Evolutionary conservation across 2,888 invertebrate species (phyloP), one percentile per base, ranked within the genome.

Genomic region (Zelleria hepariella): DNA sequence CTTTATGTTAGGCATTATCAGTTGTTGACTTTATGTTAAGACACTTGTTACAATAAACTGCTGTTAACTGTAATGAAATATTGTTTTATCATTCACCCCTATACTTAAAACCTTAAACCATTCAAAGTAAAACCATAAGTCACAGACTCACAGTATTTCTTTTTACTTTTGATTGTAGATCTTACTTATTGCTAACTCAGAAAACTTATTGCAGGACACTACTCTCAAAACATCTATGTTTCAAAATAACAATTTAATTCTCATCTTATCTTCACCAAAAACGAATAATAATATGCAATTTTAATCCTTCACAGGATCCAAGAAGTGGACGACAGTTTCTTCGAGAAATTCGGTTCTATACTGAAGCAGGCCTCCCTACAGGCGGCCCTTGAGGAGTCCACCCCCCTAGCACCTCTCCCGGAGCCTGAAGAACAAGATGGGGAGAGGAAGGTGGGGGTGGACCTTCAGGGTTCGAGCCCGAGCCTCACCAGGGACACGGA

Each of bases 261-360:
- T 42, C 10, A 42, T 42, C 3, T 5, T 15, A 4, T 42, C 42
- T 42, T 42, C 42, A n/a, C n/a, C n/a, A n/a, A n/a, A n/a, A n/a
- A n/a, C n/a, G n/a, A n/a, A n/a, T n/a, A n/a, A n/a, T n/a, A n/a
- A n/a, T n/a, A n/a, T n/a, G n/a, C n/a, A n/a, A n/a, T n/a, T n/a
- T n/a, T n/a, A n/a, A n/a, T n/a, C 20, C 3, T 49, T 89, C 89
- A 57, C 86, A 94, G 94, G 86, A 91, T 95, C 65, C 95, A 95
- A 86, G 94, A 95, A 83, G 90, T 94, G 20, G 95, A 95, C 77
- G 94, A 94, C 67, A 93, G 95, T 57, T 95, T 95, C 80, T 95
- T 96, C 75, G 95, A 95, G 77, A 94, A 93, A 71, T 94, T 95
- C 68, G 95, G 95, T 0, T 93, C 93, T 0, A 86, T 95, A 57